Evolutionary conservation across 2,797 vertebrate genomes (phyloP), one percentile per base, ranked within the genome.

Genomic region (Percopsis omiscomaycus): DNA sequence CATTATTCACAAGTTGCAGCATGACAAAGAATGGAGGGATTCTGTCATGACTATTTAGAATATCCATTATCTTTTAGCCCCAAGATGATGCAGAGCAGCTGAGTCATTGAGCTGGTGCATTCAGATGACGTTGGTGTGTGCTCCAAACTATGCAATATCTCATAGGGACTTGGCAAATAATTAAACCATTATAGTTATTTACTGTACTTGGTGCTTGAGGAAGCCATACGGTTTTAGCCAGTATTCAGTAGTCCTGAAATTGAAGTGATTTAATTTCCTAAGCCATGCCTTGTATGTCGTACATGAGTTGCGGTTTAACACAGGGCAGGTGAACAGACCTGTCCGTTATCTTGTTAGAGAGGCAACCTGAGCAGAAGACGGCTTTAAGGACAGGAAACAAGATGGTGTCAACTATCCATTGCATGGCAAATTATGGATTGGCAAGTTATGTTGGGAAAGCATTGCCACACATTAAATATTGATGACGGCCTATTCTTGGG

Each of bases 31-130:
- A 68, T 74, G 62, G 71, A 76, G 58, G 69, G 76, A 78, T 70
- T 75, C 74, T 86, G 83, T 86, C 86, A 79, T 59, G 76, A 80
- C 55, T 79, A 77, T 81, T 88, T 84, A 84, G 79, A 68, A 84
- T 84, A 81, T 83, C 85, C 72, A 86, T 88, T 82, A 84, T 87
- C 68, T 79, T 78, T 74, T 69, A 70, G 64, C 75, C 77, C 64
- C 65, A n/a, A 78, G 71, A 76, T 74, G 65, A 78, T 73, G 48
- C 59, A 44, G 66, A 59, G 51, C 73, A 58, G 71, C 61, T 66
- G 64, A 82, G 64, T 76, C 71, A 78, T 9, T 67, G 73, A 84
- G 64, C 77, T 72, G 74, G 67, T 67, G 54, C 50, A 32, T 64
- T 71, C 48, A 45, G 42, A 48, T 79, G 68, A 74, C 74, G 75